A percentile compares a stretch with the other conserved stretches of the same genome.
Evolutionary conservation across 2,888 invertebrate genomes (phyloP).

Genomic region (Cloeon dipterum): DNA sequence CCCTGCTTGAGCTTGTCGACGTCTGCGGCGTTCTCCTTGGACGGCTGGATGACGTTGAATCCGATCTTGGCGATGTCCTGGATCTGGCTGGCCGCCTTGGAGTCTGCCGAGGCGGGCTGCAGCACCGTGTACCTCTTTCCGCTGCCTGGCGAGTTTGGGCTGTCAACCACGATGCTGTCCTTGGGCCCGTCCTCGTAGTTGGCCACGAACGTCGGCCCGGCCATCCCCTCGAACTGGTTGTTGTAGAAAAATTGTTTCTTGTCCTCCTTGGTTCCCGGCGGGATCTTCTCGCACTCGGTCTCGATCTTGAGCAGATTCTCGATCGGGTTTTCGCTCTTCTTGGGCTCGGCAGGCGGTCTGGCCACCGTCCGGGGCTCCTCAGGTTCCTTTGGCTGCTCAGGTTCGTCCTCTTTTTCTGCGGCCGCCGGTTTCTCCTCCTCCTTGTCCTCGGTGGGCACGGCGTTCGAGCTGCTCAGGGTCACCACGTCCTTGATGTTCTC

Average conservation of each 20-base stretch:
- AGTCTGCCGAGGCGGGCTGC: constrained; percentile 60
- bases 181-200: background rate
- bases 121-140: constrained; percentile 71
- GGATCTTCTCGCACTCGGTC: constrained; percentile 19
- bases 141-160: constrained; percentile 12
- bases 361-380: constrained; percentile 11
- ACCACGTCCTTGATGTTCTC: constrained; percentile 35
- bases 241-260: background rate
- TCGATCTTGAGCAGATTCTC: constrained; percentile 24
- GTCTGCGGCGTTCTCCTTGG: background rate
- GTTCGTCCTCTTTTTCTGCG: constrained; percentile 7
- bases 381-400: constrained; percentile 12
- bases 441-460: background rate
- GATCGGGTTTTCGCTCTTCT: constrained; percentile 14
- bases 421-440: constrained; percentile 3
- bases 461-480: constrained; percentile 16
- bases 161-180: background rate
- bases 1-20: background rate
- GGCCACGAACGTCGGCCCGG: background rate
- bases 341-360: constrained; percentile 14
- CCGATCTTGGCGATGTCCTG: constrained; percentile 27
- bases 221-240: background rate
- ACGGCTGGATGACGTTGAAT: background rate
- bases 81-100: constrained; percentile 57
- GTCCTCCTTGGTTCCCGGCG: background rate